Conservation (phyloP, 30 jellyfish, hydroid and myxozoan genomes). For the Hydractinia echinata region DNA sequence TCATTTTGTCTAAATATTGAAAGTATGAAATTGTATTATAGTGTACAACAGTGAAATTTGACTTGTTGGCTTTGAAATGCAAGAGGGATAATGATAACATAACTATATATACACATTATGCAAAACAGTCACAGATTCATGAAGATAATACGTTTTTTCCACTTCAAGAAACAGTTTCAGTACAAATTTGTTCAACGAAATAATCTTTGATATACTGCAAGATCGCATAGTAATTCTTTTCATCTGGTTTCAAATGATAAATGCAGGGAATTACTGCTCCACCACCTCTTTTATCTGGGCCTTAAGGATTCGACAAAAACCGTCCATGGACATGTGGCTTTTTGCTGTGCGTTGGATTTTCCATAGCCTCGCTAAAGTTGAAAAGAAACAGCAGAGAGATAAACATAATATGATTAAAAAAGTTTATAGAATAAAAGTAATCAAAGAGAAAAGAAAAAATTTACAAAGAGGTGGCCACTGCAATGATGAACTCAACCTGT, state of each 20-base stretch:
- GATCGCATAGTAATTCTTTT: not conserved
- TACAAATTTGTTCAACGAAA: not conserved
- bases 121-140: not conserved
- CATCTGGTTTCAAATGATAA: not conserved
- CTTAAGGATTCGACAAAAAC: not conserved
- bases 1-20: not conserved
- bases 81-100: too few relatives aligned
- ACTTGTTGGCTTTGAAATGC: too few relatives aligned
- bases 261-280: conserved; percentile 2
- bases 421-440: not conserved
- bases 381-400: too few relatives aligned
- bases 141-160: not conserved
- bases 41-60: too few relatives aligned
- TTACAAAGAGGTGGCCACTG: too few relatives aligned
- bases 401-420: too few relatives aligned
- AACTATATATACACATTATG: too few relatives aligned
- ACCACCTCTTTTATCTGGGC: conserved; percentile 2
- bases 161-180: not conserved
- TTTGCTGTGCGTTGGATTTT: conserved; percentile 2
- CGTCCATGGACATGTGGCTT: not conserved
- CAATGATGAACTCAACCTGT: too few relatives aligned
- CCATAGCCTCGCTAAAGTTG: not conserved
- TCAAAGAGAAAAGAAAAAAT: too few relatives aligned
- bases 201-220: not conserved
- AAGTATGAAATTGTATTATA: too few relatives aligned